phyloP scores from a whole-genome alignment of 2,888 invertebrate species.

The Eurytoma adleriae region DNA sequence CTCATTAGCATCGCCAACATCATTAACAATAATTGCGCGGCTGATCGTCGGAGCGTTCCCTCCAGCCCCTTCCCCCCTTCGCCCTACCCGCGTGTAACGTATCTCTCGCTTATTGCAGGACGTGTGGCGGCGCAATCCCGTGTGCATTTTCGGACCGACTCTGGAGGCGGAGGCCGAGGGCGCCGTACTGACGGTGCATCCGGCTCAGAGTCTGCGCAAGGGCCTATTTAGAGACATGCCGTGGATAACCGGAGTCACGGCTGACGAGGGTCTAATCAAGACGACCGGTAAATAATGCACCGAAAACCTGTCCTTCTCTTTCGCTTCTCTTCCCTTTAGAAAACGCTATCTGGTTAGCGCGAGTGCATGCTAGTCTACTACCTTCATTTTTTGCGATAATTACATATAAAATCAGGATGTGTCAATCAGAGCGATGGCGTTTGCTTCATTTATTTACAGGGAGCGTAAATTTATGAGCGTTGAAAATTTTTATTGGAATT shows the following conservation, averaged over 20 bases:
- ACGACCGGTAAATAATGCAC: constrained; percentile 62
- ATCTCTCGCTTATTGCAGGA: constrained; percentile 17
- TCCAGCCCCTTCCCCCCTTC: background rate
- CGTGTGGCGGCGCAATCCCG: constrained; percentile 55
- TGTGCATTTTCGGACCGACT: constrained; percentile 65
- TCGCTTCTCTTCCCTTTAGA: background rate
- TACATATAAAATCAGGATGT: too few species aligned
- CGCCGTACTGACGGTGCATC: constrained; percentile 67
- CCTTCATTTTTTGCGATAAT: too few species aligned
- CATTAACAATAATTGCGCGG: constrained; percentile 50
- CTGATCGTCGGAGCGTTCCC: constrained; percentile 14
- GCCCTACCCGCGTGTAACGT: constrained; percentile 5
- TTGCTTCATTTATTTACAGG: too few species aligned
- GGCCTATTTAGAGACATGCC: constrained; percentile 68
- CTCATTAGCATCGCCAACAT: constrained; percentile 31
- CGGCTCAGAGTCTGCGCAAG: constrained; percentile 59
- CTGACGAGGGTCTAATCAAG: constrained; percentile 66
- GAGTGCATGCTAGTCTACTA: too few species aligned
- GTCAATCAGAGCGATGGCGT: too few species aligned
- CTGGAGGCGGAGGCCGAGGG: constrained; percentile 67
- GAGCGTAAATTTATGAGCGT: too few species aligned
- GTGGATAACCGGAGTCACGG: constrained; percentile 65
- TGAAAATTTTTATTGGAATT: too few species aligned
- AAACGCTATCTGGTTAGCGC: background rate
- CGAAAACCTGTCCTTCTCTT: background rate